These are phyloP conservation scores for Agrilus planipennis DNA, from an alignment of 1,140 invertebrate genomes.

Conservation along the genomic window DNA sequence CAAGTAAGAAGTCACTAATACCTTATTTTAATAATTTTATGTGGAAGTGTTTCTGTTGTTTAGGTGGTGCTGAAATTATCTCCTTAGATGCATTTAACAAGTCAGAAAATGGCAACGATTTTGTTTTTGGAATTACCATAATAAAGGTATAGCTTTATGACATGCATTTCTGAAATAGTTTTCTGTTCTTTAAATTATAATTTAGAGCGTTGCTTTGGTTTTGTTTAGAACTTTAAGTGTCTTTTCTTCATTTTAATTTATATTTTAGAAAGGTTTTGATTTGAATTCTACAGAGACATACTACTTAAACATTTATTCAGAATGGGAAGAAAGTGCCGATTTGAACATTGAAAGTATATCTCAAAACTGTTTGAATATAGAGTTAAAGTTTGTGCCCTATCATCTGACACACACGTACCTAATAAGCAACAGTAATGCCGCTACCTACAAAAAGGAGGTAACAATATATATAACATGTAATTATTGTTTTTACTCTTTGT, in stretches of 20 bases:
- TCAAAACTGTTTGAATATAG: constrained; percentile 48
- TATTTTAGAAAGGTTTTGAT: constrained; percentile 30
- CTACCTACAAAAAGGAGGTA: constrained; percentile 34
- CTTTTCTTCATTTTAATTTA: neutral
- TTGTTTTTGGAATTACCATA: constrained; percentile 60
- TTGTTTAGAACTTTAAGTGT: neutral
- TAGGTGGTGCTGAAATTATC: constrained; percentile 60
- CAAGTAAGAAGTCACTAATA: constrained; percentile 38
- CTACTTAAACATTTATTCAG: constrained; percentile 54
- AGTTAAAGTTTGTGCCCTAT: constrained; percentile 54
- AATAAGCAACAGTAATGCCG: constrained; percentile 26
- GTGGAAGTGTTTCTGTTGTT: constrained; percentile 14
- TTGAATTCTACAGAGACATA: constrained; percentile 39
- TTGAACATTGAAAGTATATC: constrained; percentile 52
- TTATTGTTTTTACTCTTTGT: constrained; percentile 38
- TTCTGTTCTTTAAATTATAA: neutral
- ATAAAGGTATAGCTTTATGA: constrained; percentile 43
- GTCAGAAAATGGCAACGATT: constrained; percentile 43
- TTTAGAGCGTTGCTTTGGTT: neutral
- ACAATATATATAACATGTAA: constrained; percentile 2
- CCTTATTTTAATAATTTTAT: constrained; percentile 1
- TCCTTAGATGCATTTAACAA: constrained; percentile 61
- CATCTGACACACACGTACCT: constrained; percentile 52
- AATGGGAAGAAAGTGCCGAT: constrained; percentile 43
- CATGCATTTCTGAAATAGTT: constrained; percentile 1